These are phyloP conservation scores for Channa argus DNA, from an alignment of 2,113 vertebrate species.

Conservation along the genomic window DNA sequence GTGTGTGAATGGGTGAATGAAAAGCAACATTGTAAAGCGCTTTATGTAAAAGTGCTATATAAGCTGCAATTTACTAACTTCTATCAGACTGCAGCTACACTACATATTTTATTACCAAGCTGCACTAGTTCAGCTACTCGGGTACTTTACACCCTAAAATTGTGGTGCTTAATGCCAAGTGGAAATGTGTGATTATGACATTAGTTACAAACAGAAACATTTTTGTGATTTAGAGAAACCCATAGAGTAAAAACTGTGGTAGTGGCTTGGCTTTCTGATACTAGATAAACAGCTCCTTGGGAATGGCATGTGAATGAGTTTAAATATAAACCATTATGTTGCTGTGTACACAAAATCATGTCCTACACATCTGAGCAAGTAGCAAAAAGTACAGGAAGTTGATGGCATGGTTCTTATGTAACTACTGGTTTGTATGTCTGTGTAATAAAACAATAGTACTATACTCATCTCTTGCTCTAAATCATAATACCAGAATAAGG, in stretches of 20 bases:
- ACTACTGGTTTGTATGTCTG: not conserved
- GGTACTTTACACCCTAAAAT: not conserved
- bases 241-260: not conserved
- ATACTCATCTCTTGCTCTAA: too few relatives aligned
- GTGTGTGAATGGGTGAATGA: too few relatives aligned
- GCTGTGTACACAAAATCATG: constrained; percentile 24
- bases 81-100: not conserved
- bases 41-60: too few relatives aligned
- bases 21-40: too few relatives aligned
- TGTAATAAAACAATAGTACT: too few relatives aligned
- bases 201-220: not conserved
- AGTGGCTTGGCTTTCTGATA: too few relatives aligned
- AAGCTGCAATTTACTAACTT: not conserved
- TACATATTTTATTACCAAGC: not conserved
- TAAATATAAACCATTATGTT: too few relatives aligned
- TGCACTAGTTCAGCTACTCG: not conserved
- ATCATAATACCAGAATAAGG: too few relatives aligned
- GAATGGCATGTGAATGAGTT: not conserved
- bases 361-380: constrained; percentile 8
- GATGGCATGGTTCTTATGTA: not conserved
- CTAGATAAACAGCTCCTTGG: not conserved
- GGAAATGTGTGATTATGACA: not conserved
- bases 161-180: not conserved
- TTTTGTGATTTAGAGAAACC: not conserved
- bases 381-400: not conserved